These are phyloP conservation scores for Squalus acanthias DNA, from an alignment of 2,797 vertebrate genomes.

Conservation along the genomic window DNA sequence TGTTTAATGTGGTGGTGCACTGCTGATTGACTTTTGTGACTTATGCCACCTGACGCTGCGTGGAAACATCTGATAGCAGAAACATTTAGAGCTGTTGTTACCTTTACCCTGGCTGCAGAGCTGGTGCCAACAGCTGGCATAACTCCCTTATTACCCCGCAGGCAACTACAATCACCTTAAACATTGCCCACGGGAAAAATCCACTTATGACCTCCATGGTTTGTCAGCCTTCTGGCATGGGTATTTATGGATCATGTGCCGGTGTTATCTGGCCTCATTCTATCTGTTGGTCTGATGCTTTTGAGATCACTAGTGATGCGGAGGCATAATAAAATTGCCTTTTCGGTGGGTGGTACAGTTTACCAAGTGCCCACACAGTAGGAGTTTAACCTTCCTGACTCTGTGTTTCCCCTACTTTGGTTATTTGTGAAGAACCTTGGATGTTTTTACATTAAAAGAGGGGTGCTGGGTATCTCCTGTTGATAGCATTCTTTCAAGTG, in stretches of 20 bases:
- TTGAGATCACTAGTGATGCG: background rate
- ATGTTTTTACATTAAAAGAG: background rate
- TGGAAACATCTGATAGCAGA: too few species aligned
- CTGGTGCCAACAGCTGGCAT: too few species aligned
- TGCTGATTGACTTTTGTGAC: too few species aligned
- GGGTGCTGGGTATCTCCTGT: background rate
- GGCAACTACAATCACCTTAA: too few species aligned
- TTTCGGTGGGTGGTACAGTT: background rate
- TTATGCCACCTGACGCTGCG: too few species aligned
- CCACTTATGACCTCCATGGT: background rate
- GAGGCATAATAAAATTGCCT: background rate
- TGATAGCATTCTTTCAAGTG: background rate
- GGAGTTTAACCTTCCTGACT: background rate
- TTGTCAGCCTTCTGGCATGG: background rate
- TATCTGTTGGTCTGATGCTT: background rate
- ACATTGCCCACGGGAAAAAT: background rate
- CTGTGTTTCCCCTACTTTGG: background rate
- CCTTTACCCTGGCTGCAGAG: too few species aligned
- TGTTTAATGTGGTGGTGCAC: too few species aligned
- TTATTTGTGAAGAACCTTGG: background rate
- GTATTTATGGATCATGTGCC: background rate
- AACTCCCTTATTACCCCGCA: too few species aligned
- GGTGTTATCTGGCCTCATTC: background rate
- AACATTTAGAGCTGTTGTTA: too few species aligned
- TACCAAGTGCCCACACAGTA: background rate